phyloP scores from a whole-genome alignment of 1,140 invertebrate genomes.

The Phenacoccus solenopsis region DNA sequence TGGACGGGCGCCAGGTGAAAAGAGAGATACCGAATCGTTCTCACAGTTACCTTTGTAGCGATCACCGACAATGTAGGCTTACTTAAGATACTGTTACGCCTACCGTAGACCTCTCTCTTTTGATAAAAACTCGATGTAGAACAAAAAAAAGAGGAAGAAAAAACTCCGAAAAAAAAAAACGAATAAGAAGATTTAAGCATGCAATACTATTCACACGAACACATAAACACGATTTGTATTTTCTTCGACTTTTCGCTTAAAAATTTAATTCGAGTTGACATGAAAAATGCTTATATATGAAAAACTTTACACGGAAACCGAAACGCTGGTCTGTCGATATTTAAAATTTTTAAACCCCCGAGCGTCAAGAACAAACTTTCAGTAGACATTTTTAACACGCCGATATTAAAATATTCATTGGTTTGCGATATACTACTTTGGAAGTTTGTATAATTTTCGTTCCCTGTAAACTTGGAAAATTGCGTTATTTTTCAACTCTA shows the following conservation, averaged over 20 bases:
- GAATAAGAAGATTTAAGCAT: not conserved
- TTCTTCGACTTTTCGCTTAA: not conserved
- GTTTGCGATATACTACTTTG: no score
- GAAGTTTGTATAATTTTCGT: no score
- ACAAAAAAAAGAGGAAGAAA: no score
- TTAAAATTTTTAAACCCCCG: no score
- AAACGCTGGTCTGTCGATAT: no score
- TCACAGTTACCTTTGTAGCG: not conserved
- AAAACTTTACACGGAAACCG: not conserved
- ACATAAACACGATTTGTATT: not conserved
- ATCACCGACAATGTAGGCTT: conserved; percentile 1
- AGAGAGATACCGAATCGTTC: not conserved
- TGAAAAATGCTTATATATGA: no score
- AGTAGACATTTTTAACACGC: no score
- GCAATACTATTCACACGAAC: conserved; percentile 1
- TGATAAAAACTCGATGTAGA: not conserved
- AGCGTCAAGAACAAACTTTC: no score
- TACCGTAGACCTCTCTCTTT: not conserved
- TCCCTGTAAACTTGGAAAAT: no score
- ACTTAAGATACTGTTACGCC: not conserved
- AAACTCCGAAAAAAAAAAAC: no score
- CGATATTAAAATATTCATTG: no score
- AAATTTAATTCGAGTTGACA: not conserved
- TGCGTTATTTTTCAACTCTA: no score
- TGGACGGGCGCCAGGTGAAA: not conserved